phyloP scores from a whole-genome alignment of 2,888 invertebrate species.

The Tenthredo amoena region DNA sequence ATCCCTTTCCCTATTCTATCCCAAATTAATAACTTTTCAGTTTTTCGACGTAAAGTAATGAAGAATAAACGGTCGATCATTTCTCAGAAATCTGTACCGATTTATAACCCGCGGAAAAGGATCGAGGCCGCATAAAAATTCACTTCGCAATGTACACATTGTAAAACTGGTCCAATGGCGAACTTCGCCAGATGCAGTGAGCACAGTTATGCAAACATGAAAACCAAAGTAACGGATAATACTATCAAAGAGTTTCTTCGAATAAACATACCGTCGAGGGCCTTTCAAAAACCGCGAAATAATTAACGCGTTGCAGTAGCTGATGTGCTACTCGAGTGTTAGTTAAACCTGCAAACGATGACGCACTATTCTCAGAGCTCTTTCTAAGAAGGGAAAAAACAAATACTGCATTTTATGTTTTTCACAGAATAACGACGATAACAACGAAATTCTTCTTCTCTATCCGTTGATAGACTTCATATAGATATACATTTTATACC shows the following conservation, averaged over 20 bases:
- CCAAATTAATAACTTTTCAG: background rate
- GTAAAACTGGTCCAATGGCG: background rate
- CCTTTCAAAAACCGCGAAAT: background rate
- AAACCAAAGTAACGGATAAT: background rate
- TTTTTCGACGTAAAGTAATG: too few relatives aligned
- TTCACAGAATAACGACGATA: background rate
- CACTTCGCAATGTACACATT: background rate
- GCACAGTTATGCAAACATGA: constrained; percentile 21
- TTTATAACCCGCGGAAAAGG: background rate
- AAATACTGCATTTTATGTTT: background rate
- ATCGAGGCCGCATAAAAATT: background rate
- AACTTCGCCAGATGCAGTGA: background rate
- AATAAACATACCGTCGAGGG: background rate
- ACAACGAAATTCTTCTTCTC: background rate
- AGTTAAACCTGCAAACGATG: background rate
- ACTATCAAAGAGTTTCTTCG: background rate
- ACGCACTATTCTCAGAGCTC: background rate
- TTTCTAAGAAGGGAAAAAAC: background rate
- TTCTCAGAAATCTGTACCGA: background rate
- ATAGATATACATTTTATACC: background rate
- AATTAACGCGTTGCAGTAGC: background rate
- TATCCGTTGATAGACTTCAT: background rate
- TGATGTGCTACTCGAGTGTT: background rate
- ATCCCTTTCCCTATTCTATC: background rate
- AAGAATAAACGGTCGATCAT: background rate